Evolutionary conservation across 2,113 vertebrate genomes (phyloP).

Genomic region (Microcebus jonahi): DNA sequence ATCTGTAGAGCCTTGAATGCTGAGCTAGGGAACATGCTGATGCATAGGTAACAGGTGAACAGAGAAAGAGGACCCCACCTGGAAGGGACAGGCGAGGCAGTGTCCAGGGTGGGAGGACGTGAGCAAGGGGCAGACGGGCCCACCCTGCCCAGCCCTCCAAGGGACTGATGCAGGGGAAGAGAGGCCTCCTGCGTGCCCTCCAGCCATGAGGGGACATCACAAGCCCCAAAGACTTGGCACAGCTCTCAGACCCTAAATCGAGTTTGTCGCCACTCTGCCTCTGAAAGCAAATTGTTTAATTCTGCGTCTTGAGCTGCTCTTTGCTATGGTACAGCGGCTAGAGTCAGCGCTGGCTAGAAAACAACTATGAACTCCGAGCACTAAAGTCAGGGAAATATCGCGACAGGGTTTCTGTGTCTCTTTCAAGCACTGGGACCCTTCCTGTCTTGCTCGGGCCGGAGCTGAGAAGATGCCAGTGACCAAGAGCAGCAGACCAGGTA

Average conservation of each 20-base stretch:
- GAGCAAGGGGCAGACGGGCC: accelerated
- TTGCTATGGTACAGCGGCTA: neutral
- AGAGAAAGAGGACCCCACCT: neutral
- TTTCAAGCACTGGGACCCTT: neutral
- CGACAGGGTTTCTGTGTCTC: neutral
- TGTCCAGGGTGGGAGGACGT: neutral
- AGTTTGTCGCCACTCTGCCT: neutral
- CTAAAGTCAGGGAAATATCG: neutral
- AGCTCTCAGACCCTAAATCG: neutral
- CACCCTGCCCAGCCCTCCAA: accelerated
- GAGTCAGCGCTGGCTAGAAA: neutral
- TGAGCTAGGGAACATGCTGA: neutral
- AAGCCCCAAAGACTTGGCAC: neutral
- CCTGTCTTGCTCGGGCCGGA: accelerated
- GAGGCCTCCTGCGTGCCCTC: neutral
- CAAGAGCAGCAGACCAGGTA: neutral
- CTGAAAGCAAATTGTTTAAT: neutral
- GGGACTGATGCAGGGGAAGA: neutral
- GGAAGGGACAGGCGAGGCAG: neutral
- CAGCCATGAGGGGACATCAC: accelerated
- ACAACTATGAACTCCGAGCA: neutral
- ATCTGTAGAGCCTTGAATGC: neutral
- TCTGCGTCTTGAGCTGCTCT: neutral
- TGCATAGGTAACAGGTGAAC: too few species aligned
- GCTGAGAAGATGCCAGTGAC: accelerated